phyloP scores from a whole-genome alignment of 2,888 invertebrate species.

The Loripinus fragilis region DNA sequence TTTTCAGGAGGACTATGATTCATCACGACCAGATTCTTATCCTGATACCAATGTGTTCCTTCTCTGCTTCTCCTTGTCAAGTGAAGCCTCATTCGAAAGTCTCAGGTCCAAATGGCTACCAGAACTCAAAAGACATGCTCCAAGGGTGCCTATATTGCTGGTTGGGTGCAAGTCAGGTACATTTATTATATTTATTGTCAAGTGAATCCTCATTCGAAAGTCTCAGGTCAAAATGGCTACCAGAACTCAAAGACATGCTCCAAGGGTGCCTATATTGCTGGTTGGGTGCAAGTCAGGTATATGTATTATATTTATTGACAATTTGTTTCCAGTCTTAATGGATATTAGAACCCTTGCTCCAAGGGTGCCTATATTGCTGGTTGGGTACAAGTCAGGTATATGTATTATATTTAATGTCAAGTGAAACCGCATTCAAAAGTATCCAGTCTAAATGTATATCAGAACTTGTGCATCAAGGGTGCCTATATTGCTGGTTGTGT shows the following conservation, averaged over 20 bases:
- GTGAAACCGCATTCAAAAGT: slow-evolving; percentile 40
- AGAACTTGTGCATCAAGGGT: no score
- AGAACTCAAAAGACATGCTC: slow-evolving; percentile 51
- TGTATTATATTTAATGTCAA: no score
- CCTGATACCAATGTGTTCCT: slow-evolving; percentile 51
- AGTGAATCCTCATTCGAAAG: slow-evolving; percentile 40
- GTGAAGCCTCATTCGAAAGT: slow-evolving; percentile 44
- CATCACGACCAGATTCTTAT: slow-evolving; percentile 50
- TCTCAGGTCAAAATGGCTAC: no score
- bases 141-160: slow-evolving; percentile 53
- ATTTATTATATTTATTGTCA: no score
- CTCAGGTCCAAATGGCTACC: slow-evolving; percentile 55
- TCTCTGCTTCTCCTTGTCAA: slow-evolving; percentile 53
- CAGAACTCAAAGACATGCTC: slow-evolving; percentile 26
- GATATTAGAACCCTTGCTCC: no score
- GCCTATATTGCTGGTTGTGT: no score
- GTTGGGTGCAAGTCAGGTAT: neutral
- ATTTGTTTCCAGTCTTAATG: no score
- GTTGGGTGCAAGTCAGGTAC: slow-evolving; percentile 60
- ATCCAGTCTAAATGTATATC: no score
- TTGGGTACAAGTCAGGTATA: no score
- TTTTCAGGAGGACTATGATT: slow-evolving; percentile 55
- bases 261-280: no score
- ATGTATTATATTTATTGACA: no score
- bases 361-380: no score